Base-by-base conservation (phyloP, 1,140 invertebrate species). In the Drosophila simulans region DNA sequence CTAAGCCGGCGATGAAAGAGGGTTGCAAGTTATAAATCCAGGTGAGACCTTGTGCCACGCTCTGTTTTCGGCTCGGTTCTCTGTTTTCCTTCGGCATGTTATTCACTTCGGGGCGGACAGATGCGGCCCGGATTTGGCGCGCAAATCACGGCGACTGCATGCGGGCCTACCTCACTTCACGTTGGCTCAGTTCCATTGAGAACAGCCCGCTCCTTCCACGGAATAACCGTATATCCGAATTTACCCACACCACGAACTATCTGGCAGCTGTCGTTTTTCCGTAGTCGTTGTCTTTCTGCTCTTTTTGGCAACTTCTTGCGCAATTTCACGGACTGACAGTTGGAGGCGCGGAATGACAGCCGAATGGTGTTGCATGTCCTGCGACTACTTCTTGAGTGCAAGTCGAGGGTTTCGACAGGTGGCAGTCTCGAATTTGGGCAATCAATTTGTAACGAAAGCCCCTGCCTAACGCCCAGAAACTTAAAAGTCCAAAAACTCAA, bases 391-490 rank as follows among this genome's bases (percentile, higher is more conserved):
- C 82, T 86, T 86, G 78, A 85, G 77, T 66, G 81, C 73, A 75
- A 85, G 79, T 83, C 83, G 82, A 80, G 76, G 45, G 31, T 71
- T 77, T 88, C 84, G 83, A 89, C 83, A 86, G 77, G 77, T 75
- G 76, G 76, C 63, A 74, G 54, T 74, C 55, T 60, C 68, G 46
- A 62, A 64, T 70, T 55, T 54, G 49, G 51, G 27, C 64, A 46
- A 70, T 77, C 73, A 72, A 55, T 77, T 57, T 40, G 22, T 34
- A 49, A 7, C 40, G 15, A 20, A 39, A 15, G 7, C 17, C 15
- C 15, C 51, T 1, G 1, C 1, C n/a, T 8, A 25, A 3, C 5
- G 2, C 20, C 12, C 7, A n/a, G 54, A 51, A 58, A 39, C 34
- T 39, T 37, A 59, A 60, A 59, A n/a, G 1, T 34, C 8, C 17